These are phyloP conservation scores for Callinectes sapidus DNA, from an alignment of 2,888 invertebrate genomes.

Conservation along the genomic window DNA sequence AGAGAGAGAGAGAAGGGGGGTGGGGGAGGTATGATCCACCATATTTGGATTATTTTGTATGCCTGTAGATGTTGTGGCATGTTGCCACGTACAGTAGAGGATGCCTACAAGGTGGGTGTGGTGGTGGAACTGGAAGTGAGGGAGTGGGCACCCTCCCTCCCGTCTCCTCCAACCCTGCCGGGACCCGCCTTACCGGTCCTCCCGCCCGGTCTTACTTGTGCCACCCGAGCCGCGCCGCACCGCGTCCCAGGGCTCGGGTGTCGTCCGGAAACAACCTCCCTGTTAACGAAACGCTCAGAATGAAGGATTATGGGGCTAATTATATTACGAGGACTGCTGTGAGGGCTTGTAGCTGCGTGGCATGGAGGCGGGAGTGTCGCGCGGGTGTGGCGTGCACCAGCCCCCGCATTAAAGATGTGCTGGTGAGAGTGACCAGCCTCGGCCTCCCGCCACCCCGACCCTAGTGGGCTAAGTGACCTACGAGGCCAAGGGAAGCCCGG, in stretches of 20 bases:
- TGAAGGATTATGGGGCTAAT: background rate
- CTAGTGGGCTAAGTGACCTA: background rate
- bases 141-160: background rate
- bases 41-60: background rate
- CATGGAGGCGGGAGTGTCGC: slow-evolving; percentile 3
- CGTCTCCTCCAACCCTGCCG: background rate
- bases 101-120: background rate
- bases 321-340: background rate
- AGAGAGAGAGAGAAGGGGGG: slow-evolving; percentile 6
- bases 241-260: slow-evolving; percentile 14
- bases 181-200: slow-evolving; percentile 24
- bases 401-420: slow-evolving; percentile 40
- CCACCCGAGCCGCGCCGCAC: background rate
- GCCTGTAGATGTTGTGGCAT: background rate
- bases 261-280: slow-evolving; percentile 23
- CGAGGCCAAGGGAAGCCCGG: background rate
- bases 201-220: slow-evolving; percentile 8
- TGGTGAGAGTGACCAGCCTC: background rate
- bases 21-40: background rate
- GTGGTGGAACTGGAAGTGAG: slow-evolving; percentile 3
- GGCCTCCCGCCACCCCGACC: background rate
- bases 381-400: slow-evolving; percentile 35
- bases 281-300: background rate
- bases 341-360: background rate
- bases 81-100: background rate